Base-by-base conservation (phyloP, 2,797 vertebrate species). In the Enteromius paludinosus region DNA sequence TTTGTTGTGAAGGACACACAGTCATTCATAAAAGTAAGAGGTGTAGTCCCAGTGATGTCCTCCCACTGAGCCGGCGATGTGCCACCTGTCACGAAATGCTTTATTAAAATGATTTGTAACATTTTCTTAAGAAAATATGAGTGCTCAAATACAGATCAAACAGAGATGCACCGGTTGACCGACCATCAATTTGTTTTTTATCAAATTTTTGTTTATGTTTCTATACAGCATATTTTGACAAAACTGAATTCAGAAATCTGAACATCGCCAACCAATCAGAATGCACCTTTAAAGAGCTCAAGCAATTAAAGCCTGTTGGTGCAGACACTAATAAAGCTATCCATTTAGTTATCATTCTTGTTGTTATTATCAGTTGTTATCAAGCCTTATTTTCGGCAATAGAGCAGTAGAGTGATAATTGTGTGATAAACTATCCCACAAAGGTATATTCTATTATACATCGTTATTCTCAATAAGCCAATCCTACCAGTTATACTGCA, bases 1-100 rank as follows among this genome's bases (percentile, higher is more conserved):
- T 99, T 99, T 90, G 98, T 99, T 81, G 98, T 99, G 88, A 99
- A 99, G 84, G 98, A 99, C 89, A 99, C 98, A 0, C 96, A 97
- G 86, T 99, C 97, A 0, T 95, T 97, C n/a, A 97, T 91, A 73
- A 99, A 99, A 0, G 98, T 98, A 89, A 99, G 93, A 0, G 98
- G 98, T 35, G 98, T 99, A 11, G 98, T 99, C 90, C 98, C 98
- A 0, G 98, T 99, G 91, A 99, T 99, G 86, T 99, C 98, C 88
- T 99, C 98, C 98, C 98, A 99, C 88, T 99, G 98, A 0, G 98
- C 98, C 0, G 98, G 97, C 0, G 97, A 99, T 0, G 98, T 99
- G 1, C 98, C 98, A 78, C 98, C 98, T 99, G 86, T 0, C 3
- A 61, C 5, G 0, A 59, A 38, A 69, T 35, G 9, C 23, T 20